Conservation (phyloP, 2,797 vertebrate species). For the Takifugu ocellatus region DNA sequence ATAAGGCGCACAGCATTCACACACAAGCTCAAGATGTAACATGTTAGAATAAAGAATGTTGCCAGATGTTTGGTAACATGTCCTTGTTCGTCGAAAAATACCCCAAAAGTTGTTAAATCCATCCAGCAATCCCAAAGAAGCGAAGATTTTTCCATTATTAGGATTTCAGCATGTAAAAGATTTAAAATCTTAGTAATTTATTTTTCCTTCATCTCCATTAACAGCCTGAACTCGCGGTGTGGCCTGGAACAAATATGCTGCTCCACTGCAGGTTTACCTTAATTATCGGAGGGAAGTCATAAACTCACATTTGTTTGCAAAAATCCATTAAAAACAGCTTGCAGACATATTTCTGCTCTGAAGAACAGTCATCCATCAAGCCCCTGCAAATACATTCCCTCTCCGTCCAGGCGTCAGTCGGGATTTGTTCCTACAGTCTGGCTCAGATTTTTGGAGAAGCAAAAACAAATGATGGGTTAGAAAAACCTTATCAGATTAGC, state of each 20-base stretch:
- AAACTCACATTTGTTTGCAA: slow-evolving; percentile 47
- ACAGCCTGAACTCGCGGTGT: slow-evolving; percentile 2
- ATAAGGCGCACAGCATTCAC: slow-evolving; percentile 23
- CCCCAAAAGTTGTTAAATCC: background rate
- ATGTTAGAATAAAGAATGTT: background rate
- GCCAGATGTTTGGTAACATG: background rate
- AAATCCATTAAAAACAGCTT: slow-evolving; percentile 53
- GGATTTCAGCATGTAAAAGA: background rate
- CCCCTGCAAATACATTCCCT: slow-evolving; percentile 18
- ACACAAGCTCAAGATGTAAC: slow-evolving; percentile 31
- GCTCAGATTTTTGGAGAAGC: slow-evolving; percentile 6
- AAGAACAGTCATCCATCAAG: slow-evolving; percentile 48
- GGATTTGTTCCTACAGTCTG: slow-evolving; percentile 10
- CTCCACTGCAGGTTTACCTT: slow-evolving; percentile 36
- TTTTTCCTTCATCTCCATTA: slow-evolving; percentile 9
- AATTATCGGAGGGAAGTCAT: slow-evolving; percentile 41
- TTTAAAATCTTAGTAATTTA: slow-evolving; percentile 1
- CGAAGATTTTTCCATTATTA: background rate
- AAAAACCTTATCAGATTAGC: slow-evolving; percentile 36
- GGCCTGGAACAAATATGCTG: slow-evolving; percentile 24
- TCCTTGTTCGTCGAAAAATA: background rate
- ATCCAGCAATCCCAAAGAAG: too few relatives aligned
- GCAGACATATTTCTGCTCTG: slow-evolving; percentile 32
- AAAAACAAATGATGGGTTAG: slow-evolving; percentile 30
- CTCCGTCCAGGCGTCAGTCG: slow-evolving; percentile 23